These are phyloP conservation scores for Epinephelus malabaricus DNA, from an alignment of 2,797 vertebrate genomes.

Conservation along the genomic window DNA sequence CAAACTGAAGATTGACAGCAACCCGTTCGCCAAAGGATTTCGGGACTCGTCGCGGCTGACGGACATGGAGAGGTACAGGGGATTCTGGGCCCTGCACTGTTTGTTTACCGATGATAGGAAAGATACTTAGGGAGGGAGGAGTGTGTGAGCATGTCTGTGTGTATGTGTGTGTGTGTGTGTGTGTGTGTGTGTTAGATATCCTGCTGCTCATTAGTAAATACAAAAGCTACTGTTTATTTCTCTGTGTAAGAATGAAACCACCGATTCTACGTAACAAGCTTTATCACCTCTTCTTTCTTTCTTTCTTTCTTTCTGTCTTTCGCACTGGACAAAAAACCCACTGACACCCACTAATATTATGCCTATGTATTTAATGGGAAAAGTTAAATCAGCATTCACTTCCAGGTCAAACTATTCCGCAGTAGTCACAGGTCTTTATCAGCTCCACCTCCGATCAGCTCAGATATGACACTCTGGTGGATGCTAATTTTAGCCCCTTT, in stretches of 20 bases:
- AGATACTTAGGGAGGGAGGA: conserved; percentile 74
- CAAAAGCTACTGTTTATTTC: conserved; percentile 48
- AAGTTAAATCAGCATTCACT: too few species aligned
- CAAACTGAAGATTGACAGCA: conserved; percentile 99
- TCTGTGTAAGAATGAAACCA: conserved; percentile 4
- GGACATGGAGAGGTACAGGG: conserved; percentile 99
- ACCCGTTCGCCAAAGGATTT: conserved; percentile 99
- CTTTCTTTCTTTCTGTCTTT: background rate
- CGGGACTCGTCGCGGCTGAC: conserved; percentile 98
- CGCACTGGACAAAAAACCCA: too few species aligned
- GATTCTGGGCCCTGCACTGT: conserved; percentile 85
- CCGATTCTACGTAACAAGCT: background rate
- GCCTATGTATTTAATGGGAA: too few species aligned
- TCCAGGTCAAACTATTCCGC: too few species aligned
- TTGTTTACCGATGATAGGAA: conserved; percentile 77
- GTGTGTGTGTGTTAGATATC: conserved; percentile 15
- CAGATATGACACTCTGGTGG: too few species aligned
- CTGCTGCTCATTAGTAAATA: conserved; percentile 52
- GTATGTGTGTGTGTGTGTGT: conserved; percentile 9
- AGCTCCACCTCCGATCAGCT: too few species aligned
- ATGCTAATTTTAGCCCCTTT: too few species aligned
- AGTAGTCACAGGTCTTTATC: too few species aligned
- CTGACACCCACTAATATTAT: too few species aligned
- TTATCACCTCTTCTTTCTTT: background rate
- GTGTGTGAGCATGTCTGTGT: conserved; percentile 1